Evolutionary conservation across 2,113 vertebrate genomes (phyloP).

Genomic region (Asarcornis scutulata): DNA sequence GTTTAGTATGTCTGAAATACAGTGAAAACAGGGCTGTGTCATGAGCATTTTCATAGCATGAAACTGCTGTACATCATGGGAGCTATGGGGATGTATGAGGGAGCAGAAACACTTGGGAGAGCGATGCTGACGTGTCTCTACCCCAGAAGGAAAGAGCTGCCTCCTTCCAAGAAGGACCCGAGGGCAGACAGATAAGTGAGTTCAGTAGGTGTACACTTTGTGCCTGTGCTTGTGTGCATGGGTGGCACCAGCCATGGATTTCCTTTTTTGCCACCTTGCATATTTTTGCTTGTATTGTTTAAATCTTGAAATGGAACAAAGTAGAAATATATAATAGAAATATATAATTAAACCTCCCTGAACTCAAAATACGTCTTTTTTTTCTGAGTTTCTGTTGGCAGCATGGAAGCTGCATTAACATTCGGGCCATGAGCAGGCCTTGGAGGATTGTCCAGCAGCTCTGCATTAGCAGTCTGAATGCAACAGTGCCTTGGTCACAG

Average conservation of each 20-base stretch:
- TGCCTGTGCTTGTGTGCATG: neutral
- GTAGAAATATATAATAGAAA: neutral
- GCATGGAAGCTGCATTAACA: neutral
- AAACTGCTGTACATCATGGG: rapidly evolving
- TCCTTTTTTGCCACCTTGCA: neutral
- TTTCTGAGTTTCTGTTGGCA: neutral
- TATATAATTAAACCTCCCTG: neutral
- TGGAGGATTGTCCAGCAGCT: neutral
- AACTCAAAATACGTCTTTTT: neutral
- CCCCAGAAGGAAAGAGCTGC: neutral
- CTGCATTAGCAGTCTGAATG: neutral
- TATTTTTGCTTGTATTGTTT: neutral
- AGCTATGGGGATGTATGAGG: rapidly evolving
- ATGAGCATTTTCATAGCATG: neutral
- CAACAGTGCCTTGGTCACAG: neutral
- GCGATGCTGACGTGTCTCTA: neutral
- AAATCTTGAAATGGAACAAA: neutral
- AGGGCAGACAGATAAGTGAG: neutral
- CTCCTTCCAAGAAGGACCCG: neutral
- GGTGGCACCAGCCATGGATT: neutral
- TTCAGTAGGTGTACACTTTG: neutral
- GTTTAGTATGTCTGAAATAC: neutral
- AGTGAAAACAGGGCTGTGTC: rapidly evolving
- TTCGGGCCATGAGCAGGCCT: neutral
- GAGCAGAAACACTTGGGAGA: neutral